Evolutionary conservation across 2,113 vertebrate species (phyloP).

Genomic region (Lathamus discolor): DNA sequence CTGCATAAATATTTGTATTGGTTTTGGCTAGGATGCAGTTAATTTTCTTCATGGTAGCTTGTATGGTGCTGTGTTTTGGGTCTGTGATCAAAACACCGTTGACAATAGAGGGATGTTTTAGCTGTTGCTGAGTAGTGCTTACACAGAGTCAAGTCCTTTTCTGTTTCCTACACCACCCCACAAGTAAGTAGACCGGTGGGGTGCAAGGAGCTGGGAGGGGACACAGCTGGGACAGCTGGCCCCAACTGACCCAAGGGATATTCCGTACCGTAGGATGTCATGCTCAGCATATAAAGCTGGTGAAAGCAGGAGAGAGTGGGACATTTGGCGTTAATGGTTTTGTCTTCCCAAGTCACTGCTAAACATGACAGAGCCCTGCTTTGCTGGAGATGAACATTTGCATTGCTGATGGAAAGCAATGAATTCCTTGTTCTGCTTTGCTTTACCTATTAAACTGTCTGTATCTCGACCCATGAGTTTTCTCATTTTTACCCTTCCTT

Average conservation of each 20-base stretch:
- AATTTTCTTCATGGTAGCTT: not conserved
- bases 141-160: not conserved
- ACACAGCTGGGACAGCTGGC: rapidly evolving
- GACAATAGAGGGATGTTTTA: not conserved
- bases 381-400: not conserved
- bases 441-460: not conserved
- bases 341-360: not conserved
- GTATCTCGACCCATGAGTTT: not conserved
- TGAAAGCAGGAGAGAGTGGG: not conserved
- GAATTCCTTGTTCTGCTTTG: not conserved
- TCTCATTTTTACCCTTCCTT: not conserved
- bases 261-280: rapidly evolving
- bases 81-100: not conserved
- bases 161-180: not conserved
- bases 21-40: not conserved
- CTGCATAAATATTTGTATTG: not conserved
- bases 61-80: not conserved
- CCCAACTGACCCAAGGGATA: not conserved
- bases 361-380: rapidly evolving
- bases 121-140: not conserved
- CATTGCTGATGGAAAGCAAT: not conserved
- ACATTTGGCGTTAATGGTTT: rapidly evolving
- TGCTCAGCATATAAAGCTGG: not conserved
- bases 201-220: not conserved
- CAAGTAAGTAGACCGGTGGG: rapidly evolving